Evolutionary conservation across 30 jellyfish, hydroid and myxozoan species (phyloP).

Genomic region (Aurelia sp.): DNA sequence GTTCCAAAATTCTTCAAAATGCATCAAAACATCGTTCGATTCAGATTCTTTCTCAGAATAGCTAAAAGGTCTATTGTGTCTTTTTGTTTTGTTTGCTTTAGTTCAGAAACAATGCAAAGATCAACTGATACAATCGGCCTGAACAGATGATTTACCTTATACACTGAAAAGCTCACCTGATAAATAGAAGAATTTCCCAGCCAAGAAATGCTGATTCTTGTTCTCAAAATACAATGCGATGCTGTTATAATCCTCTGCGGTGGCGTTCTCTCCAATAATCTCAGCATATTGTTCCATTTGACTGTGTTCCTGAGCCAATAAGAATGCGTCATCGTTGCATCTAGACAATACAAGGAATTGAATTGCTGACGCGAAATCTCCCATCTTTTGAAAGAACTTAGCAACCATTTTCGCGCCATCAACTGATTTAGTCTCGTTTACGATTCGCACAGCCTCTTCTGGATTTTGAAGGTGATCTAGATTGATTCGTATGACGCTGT

Average conservation of each 20-base stretch:
- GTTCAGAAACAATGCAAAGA: no score
- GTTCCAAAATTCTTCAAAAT: no score
- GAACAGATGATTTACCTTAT: no score
- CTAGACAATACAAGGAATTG: slow-evolving; percentile 96
- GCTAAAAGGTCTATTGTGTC: no score
- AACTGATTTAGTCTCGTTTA: slow-evolving; percentile 98
- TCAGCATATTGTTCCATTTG: slow-evolving; percentile 98
- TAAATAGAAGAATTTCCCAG: slow-evolving; percentile 90
- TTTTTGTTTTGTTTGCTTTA: no score
- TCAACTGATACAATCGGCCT: no score
- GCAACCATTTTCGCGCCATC: slow-evolving; percentile 99
- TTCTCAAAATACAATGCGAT: slow-evolving; percentile 95
- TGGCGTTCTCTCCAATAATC: slow-evolving; percentile 92
- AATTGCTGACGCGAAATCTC: slow-evolving; percentile 98
- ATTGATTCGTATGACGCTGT: slow-evolving; percentile 90
- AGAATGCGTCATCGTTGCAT: slow-evolving; percentile 95
- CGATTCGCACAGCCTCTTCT: slow-evolving; percentile 98
- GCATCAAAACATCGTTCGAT: no score
- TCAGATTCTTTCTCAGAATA: no score
- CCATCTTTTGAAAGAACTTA: slow-evolving; percentile 96
- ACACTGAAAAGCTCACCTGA: slow-evolving; percentile 38
- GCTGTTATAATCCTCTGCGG: slow-evolving; percentile 91
- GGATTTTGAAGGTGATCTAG: slow-evolving; percentile 97
- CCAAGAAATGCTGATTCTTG: slow-evolving; percentile 78
- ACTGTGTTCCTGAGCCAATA: slow-evolving; percentile 97